A percentile compares a stretch with the other conserved stretches of the same genome.
phyloP scores from a whole-genome alignment of 2,888 invertebrate species.

The Tenthredo livida region DNA sequence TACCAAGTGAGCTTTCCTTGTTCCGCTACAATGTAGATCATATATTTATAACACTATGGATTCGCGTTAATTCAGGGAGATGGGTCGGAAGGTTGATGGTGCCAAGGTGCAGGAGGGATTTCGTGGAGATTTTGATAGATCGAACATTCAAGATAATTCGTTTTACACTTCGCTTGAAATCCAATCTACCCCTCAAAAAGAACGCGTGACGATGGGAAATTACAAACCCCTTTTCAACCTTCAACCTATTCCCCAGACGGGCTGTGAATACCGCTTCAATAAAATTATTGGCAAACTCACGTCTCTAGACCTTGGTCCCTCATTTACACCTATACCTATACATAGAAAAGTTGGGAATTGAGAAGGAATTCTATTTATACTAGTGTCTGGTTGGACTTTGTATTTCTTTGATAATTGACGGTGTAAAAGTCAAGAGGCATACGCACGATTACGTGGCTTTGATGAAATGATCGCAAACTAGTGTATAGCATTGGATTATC shows the following conservation, averaged over 20 bases:
- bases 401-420: not conserved
- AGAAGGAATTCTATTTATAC: not conserved
- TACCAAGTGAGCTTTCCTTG: not conserved
- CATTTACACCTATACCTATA: not conserved
- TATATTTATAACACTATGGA: slow-evolving; percentile 22
- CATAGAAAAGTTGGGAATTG: not conserved
- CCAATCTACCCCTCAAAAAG: slow-evolving; percentile 46
- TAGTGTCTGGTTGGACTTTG: not conserved
- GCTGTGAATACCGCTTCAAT: slow-evolving; percentile 20
- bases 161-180: slow-evolving; percentile 49
- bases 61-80: slow-evolving; percentile 8
- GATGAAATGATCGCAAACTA: not conserved
- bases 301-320: not conserved
- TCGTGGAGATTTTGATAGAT: slow-evolving; percentile 50
- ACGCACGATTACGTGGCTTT: not conserved
- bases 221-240: slow-evolving; percentile 41
- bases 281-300: slow-evolving; percentile 30
- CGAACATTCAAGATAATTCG: slow-evolving; percentile 49
- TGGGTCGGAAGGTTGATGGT: slow-evolving; percentile 15
- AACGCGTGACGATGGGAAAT: slow-evolving; percentile 51
- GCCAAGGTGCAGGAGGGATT: slow-evolving; percentile 12
- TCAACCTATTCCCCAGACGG: slow-evolving; percentile 1
- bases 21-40: not conserved
- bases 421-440: not conserved
- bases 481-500: not conserved